Evolutionary conservation across 2,888 invertebrate genomes (phyloP).

Genomic region (Mythimna ferrago): DNA sequence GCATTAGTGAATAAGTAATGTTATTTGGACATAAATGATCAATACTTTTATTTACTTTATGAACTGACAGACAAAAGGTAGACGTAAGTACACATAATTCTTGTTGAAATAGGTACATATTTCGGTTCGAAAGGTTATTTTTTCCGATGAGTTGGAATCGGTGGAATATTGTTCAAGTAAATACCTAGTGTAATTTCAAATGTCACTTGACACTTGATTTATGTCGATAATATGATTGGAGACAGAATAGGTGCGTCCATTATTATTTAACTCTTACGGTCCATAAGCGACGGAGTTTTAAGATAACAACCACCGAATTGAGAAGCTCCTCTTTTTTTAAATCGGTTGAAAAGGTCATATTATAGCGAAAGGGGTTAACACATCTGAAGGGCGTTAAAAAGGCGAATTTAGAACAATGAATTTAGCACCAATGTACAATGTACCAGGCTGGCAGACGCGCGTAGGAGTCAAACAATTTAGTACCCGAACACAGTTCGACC

Average conservation of each 20-base stretch:
- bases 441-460: constrained; percentile 73
- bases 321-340: too few species aligned
- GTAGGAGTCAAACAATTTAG: constrained; percentile 72
- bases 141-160: not conserved
- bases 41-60: constrained; percentile 39
- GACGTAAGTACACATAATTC: constrained; percentile 2
- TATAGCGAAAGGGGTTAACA: constrained; percentile 39
- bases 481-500: constrained; percentile 64
- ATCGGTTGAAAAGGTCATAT: constrained; percentile 12
- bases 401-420: constrained; percentile 51
- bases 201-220: not conserved
- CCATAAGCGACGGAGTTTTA: too few species aligned
- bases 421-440: constrained; percentile 62
- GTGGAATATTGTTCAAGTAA: not conserved
- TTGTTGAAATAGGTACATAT: constrained; percentile 21
- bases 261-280: not conserved
- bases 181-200: not conserved
- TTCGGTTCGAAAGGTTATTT: constrained; percentile 14
- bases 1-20: constrained; percentile 55
- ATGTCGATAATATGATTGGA: not conserved
- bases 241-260: not conserved
- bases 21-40: constrained; percentile 49
- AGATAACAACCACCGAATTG: too few species aligned
- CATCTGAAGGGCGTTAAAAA: constrained; percentile 29
- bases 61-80: constrained; percentile 10